A percentile compares a stretch with the other conserved stretches of the same genome.
Conservation (phyloP, 2,113 vertebrate genomes). For the Tragulus kanchil region DNA sequence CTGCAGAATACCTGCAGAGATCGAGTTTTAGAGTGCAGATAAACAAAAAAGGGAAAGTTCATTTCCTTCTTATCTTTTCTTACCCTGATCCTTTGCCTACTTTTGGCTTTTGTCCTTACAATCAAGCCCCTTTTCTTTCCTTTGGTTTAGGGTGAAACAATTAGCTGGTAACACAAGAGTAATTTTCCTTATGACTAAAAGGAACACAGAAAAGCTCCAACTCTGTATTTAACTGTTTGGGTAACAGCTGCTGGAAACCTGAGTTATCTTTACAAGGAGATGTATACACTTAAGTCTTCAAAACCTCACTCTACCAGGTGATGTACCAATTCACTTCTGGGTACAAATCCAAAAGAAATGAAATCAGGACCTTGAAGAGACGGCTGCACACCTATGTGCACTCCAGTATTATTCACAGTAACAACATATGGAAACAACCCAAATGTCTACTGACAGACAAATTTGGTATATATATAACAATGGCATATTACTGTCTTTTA, state of each 20-base stretch:
- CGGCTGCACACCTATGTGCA: not conserved
- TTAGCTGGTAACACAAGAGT: slow-evolving; percentile 62
- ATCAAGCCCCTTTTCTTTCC: not conserved
- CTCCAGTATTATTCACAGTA: not conserved
- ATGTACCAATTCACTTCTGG: not conserved
- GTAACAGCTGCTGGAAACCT: slow-evolving; percentile 46
- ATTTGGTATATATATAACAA: not conserved
- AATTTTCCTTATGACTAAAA: slow-evolving; percentile 59
- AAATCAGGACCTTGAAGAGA: slow-evolving; percentile 1
- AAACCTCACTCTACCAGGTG: slow-evolving; percentile 24
- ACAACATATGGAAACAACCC: not conserved
- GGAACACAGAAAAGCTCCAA: slow-evolving; percentile 34
- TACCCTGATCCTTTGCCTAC: slow-evolving; percentile 34
- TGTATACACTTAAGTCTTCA: not conserved
- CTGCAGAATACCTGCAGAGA: slow-evolving; percentile 20
- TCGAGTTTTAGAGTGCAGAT: slow-evolving; percentile 52
- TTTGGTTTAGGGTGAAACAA: slow-evolving; percentile 70
- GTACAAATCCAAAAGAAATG: slow-evolving; percentile 16
- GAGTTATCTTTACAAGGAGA: not conserved
- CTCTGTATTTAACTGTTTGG: slow-evolving; percentile 33
- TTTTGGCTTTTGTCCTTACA: slow-evolving; percentile 34
- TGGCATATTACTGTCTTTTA: not conserved
- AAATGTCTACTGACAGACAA: not conserved
- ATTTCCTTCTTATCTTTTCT: slow-evolving; percentile 28
- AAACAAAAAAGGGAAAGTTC: slow-evolving; percentile 58